Percentiles rank a stretch among this genome's conserved stretches.
Evolutionary conservation across 2,113 vertebrate species (phyloP).

Genomic region (Gnathonemus echidnorhynchus): DNA sequence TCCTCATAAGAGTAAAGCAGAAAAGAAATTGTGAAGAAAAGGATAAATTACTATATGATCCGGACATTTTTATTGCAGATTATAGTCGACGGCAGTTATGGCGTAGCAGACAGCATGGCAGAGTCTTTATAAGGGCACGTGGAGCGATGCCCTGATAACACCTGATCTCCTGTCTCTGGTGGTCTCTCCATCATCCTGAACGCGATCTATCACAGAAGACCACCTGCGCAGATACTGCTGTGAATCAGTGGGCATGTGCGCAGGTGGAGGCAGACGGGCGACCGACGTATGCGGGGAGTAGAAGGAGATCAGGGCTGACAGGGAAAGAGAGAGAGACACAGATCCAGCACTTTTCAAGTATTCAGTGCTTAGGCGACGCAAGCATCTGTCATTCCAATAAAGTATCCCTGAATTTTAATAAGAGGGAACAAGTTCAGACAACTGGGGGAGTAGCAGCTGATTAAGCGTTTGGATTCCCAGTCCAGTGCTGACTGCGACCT

Average conservation of each 20-base stretch:
- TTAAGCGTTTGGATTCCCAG: neutral
- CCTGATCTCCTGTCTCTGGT: neutral
- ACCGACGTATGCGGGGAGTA: constrained; percentile 32
- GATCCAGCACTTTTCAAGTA: neutral
- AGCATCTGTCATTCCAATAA: neutral
- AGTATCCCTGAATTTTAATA: neutral
- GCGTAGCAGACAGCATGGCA: constrained; percentile 18
- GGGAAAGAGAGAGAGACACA: constrained; percentile 20
- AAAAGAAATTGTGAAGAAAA: constrained; percentile 51
- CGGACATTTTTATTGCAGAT: constrained; percentile 61
- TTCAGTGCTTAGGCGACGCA: neutral
- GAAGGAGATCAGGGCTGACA: constrained; percentile 27
- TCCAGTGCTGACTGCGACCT: neutral
- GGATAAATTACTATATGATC: constrained; percentile 65
- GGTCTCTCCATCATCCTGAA: constrained; percentile 20
- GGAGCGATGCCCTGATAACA: too few species aligned
- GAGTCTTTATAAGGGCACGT: constrained; percentile 7
- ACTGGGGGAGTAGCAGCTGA: neutral
- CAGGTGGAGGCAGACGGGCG: constrained; percentile 30
- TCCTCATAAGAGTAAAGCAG: constrained; percentile 53
- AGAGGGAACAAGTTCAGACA: neutral
- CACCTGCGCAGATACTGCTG: constrained; percentile 71
- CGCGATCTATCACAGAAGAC: constrained; percentile 46
- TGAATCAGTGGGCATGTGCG: constrained; percentile 42
- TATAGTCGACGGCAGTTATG: constrained; percentile 45